Conservation (phyloP, 23 tunicate species). For the Phallusia fumigata region DNA sequence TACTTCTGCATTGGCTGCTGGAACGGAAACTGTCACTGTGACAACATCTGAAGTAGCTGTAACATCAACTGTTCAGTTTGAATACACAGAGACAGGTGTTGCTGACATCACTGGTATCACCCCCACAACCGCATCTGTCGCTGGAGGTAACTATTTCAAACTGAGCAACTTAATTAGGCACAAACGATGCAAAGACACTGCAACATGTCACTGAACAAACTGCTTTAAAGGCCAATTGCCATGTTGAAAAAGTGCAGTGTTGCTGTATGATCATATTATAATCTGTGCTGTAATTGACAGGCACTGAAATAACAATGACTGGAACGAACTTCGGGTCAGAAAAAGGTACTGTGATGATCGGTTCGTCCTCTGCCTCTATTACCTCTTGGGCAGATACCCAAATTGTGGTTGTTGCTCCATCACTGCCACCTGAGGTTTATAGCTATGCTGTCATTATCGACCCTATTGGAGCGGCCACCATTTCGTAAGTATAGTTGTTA, state of each 20-base stretch:
- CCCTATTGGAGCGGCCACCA: slow-evolving; percentile 32
- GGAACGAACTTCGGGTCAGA: slow-evolving; percentile 46
- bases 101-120: slow-evolving; percentile 26
- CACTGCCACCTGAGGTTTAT: slow-evolving; percentile 40
- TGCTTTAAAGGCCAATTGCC: too few relatives aligned
- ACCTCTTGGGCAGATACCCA: slow-evolving; percentile 42
- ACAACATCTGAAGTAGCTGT: slow-evolving; percentile 21
- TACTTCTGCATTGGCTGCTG: slow-evolving; percentile 14
- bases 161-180: too few relatives aligned
- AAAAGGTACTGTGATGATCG: slow-evolving; percentile 16
- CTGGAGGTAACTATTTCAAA: slow-evolving; percentile 58
- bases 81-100: slow-evolving; percentile 3
- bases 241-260: too few relatives aligned
- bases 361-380: not conserved
- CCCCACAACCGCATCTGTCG: slow-evolving; percentile 14
- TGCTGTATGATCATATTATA: too few relatives aligned
- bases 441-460: slow-evolving; percentile 8
- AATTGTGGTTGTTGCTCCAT: slow-evolving; percentile 28
- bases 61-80: slow-evolving; percentile 13
- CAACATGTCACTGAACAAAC: too few relatives aligned
- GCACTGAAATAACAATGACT: slow-evolving; percentile 37
- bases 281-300: not conserved
- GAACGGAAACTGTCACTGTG: slow-evolving; percentile 12
- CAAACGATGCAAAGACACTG: too few relatives aligned
- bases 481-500: not conserved